These are phyloP conservation scores for Columba livia DNA, from an alignment of 2,113 vertebrate species.

Conservation along the genomic window DNA sequence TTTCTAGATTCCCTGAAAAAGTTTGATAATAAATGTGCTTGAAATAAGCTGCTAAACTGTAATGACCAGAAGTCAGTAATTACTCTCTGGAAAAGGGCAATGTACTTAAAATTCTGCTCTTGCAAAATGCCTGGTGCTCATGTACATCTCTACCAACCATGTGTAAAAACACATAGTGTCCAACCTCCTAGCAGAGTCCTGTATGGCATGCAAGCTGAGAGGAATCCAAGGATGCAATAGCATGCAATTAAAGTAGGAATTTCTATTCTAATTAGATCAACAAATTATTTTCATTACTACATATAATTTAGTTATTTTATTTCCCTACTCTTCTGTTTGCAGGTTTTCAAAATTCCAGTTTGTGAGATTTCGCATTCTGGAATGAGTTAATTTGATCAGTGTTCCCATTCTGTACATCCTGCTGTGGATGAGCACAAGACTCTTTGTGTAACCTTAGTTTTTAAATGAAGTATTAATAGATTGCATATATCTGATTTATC, in stretches of 20 bases:
- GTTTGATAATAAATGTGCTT: constrained; percentile 21
- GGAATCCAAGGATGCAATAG: background rate
- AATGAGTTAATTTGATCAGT: background rate
- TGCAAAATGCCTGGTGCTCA: constrained; percentile 23
- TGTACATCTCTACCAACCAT: background rate
- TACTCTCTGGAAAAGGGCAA: background rate
- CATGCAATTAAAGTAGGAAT: background rate
- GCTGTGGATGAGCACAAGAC: background rate
- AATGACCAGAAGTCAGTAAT: constrained; percentile 31
- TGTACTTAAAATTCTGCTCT: constrained; percentile 52
- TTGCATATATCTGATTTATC: background rate
- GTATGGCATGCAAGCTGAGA: background rate
- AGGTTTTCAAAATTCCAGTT: background rate
- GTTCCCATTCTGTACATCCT: background rate
- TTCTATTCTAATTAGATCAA: background rate
- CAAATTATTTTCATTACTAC: background rate
- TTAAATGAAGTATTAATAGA: background rate
- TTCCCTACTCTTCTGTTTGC: background rate
- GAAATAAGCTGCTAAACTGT: constrained; percentile 6
- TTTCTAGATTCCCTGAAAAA: constrained; percentile 17
- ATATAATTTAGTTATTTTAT: background rate
- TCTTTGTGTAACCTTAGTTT: background rate
- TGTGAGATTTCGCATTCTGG: background rate
- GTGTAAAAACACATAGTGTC: background rate
- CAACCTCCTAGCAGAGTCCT: background rate